A percentile compares a stretch with the other conserved stretches of the same genome.
These are phyloP conservation scores for Xylocampa areola DNA, from an alignment of 2,888 invertebrate species.

Conservation along the genomic window DNA sequence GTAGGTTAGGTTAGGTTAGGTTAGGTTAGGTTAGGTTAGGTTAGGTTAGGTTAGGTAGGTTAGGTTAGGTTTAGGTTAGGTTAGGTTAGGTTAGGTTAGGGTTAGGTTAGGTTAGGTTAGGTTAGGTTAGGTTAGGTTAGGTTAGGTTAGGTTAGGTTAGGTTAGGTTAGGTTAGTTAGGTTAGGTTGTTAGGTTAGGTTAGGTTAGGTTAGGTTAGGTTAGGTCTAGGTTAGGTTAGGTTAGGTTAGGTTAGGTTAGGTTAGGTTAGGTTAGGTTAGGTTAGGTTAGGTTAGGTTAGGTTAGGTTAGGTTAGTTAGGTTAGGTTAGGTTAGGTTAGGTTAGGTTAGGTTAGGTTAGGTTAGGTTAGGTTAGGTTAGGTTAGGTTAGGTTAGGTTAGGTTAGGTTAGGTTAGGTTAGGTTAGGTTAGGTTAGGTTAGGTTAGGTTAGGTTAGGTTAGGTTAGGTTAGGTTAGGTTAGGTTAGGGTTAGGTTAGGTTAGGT, in stretches of 20 bases:
- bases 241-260: slow-evolving; percentile 5
- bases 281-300: slow-evolving; percentile 5
- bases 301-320: slow-evolving; percentile 4
- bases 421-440: slow-evolving; percentile 1
- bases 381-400: slow-evolving; percentile 3
- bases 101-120: slow-evolving; percentile 31
- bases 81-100: slow-evolving; percentile 31
- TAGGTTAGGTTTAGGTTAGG: slow-evolving; percentile 30
- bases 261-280: slow-evolving; percentile 5
- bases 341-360: slow-evolving; percentile 3
- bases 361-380: slow-evolving; percentile 3
- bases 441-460: slow-evolving; percentile 3
- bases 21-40: slow-evolving; percentile 30
- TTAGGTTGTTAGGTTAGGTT: slow-evolving; percentile 14
- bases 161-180: slow-evolving; percentile 32
- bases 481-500: too few species aligned
- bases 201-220: slow-evolving; percentile 4
- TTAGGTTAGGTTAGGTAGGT: slow-evolving; percentile 30
- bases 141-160: slow-evolving; percentile 31
- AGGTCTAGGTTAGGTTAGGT: slow-evolving; percentile 3
- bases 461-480: slow-evolving; percentile 3
- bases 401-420: slow-evolving; percentile 2
- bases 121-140: slow-evolving; percentile 31
- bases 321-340: slow-evolving; percentile 4
- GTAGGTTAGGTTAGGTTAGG: slow-evolving; percentile 31